A percentile compares a stretch with the other conserved stretches of the same genome.
phyloP scores from a whole-genome alignment of 2,113 vertebrate genomes.

The Coreoperca whiteheadi region DNA sequence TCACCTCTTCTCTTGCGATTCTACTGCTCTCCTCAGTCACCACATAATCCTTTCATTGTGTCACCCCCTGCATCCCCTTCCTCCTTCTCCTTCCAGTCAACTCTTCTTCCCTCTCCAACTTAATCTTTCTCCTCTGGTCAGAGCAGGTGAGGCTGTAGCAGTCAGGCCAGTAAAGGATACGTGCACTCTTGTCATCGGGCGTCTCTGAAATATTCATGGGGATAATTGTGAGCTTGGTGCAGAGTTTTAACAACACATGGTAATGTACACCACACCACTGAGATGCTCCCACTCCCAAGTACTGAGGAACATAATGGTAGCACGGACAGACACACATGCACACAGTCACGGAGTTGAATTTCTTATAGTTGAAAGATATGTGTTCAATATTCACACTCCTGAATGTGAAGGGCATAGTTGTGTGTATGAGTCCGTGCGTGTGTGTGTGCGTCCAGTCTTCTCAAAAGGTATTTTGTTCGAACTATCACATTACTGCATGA shows the following conservation, averaged over 20 bases:
- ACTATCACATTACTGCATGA: slow-evolving; percentile 56
- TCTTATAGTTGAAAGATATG: slow-evolving; percentile 44
- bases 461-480: slow-evolving; percentile 46
- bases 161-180: slow-evolving; percentile 78
- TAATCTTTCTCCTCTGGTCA: slow-evolving; percentile 35
- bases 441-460: slow-evolving; percentile 36
- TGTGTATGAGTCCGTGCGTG: slow-evolving; percentile 3
- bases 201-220: slow-evolving; percentile 82
- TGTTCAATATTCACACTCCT: slow-evolving; percentile 35
- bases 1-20: slow-evolving; percentile 15
- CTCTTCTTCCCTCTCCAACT: slow-evolving; percentile 19
- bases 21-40: not conserved
- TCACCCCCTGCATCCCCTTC: slow-evolving; percentile 19
- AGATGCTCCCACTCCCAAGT: slow-evolving; percentile 39
- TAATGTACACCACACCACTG: slow-evolving; percentile 61
- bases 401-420: slow-evolving; percentile 22
- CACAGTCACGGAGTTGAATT: slow-evolving; percentile 27
- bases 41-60: slow-evolving; percentile 48
- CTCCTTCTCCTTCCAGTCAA: slow-evolving; percentile 14
- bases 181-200: slow-evolving; percentile 44
- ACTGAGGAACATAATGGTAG: slow-evolving; percentile 34
- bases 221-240: slow-evolving; percentile 76
- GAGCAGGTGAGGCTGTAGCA: slow-evolving; percentile 16
- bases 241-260: slow-evolving; percentile 75
- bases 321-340: slow-evolving; percentile 11